Evolutionary conservation across 2,113 vertebrate species (phyloP).

Genomic region (Calidris pugnax): DNA sequence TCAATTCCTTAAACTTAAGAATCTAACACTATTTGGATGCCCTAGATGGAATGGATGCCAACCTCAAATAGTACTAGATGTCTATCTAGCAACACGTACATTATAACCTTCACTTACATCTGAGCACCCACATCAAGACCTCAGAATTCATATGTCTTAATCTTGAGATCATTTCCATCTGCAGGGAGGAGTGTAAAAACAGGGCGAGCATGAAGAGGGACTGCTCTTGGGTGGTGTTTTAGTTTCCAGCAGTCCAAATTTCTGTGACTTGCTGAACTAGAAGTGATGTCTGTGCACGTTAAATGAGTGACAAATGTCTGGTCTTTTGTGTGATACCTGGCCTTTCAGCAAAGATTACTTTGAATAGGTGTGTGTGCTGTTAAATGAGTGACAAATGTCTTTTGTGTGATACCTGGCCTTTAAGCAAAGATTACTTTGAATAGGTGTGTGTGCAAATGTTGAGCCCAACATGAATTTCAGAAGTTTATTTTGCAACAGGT

Average conservation of each 20-base stretch:
- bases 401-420: neutral
- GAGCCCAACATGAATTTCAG: neutral
- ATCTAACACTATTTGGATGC: neutral
- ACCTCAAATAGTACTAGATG: neutral
- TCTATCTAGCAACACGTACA: neutral
- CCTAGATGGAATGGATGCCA: neutral
- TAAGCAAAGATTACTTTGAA: neutral
- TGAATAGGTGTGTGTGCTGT: neutral
- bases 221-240: neutral
- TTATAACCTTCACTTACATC: neutral
- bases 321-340: neutral
- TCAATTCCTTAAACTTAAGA: neutral
- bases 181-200: neutral
- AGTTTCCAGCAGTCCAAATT: neutral
- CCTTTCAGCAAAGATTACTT: neutral
- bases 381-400: neutral
- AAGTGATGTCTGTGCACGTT: neutral
- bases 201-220: neutral
- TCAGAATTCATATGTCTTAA: neutral
- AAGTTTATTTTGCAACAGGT: neutral
- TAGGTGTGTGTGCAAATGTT: neutral
- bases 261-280: neutral
- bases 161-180: neutral
- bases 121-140: neutral
- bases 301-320: neutral